Percentiles rank a stretch among this genome's conserved stretches.
These are phyloP conservation scores for Xiphorhynchus elegans DNA, from an alignment of 2,113 vertebrate genomes.

Conservation along the genomic window DNA sequence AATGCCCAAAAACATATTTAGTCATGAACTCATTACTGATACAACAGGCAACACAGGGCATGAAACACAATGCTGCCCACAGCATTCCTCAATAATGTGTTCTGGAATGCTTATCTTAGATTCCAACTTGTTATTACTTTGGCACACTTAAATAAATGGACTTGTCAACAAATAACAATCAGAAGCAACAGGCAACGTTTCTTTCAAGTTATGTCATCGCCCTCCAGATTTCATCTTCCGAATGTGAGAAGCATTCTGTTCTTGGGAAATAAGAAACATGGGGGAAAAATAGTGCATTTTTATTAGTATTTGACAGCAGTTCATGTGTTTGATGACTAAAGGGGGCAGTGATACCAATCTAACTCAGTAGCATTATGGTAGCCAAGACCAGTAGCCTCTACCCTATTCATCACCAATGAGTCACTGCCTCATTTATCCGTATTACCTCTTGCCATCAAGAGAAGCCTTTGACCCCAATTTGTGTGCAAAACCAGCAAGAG, in stretches of 20 bases:
- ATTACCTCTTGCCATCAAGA: background rate
- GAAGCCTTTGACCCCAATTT: background rate
- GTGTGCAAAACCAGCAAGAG: background rate
- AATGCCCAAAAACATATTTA: conserved; percentile 56
- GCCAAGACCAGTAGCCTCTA: background rate
- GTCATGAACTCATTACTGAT: conserved; percentile 74
- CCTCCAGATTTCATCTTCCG: background rate
- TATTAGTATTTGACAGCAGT: background rate
- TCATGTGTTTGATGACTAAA: background rate
- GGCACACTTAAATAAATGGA: conserved; percentile 51
- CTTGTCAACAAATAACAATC: conserved; percentile 67
- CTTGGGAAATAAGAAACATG: background rate
- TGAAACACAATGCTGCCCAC: conserved; percentile 63
- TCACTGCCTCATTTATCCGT: background rate
- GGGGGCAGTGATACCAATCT: background rate
- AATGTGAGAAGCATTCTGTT: background rate
- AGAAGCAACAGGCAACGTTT: conserved; percentile 16
- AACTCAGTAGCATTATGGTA: background rate
- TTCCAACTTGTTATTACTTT: conserved; percentile 62
- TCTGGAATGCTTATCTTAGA: conserved; percentile 72
- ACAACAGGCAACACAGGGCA: conserved; percentile 62
- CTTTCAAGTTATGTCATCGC: conserved; percentile 13
- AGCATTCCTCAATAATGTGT: conserved; percentile 65
- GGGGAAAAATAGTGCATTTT: background rate
- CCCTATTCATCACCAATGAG: background rate